Base-by-base conservation (phyloP, 2,888 invertebrate species). In the Calameuta idolon region DNA sequence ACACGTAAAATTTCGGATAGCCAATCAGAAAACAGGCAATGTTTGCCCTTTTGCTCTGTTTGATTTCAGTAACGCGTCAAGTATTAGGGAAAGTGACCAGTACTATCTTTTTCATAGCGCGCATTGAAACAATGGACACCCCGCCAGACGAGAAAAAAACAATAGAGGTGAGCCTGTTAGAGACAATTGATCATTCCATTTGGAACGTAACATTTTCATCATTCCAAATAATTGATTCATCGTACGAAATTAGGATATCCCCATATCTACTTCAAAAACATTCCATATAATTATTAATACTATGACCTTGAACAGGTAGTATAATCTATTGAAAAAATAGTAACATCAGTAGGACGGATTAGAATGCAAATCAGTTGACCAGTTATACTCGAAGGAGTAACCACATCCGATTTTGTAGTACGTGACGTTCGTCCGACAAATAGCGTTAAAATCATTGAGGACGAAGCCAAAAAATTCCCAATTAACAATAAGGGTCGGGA, bases 11-110 rank as follows among this genome's bases (percentile, higher is more conserved):
- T 34, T 31, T 71, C 31, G 31, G 71, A 11, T 71, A 71, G 71
- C 71, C 34, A 34, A 71, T 71, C 74, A 30, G 71, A 69, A 71
- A 77, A 75, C 37, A 69, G 34, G 78, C 34, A 75, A 78, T 78
- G 75, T 37, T 78, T 40, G 75, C 78, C 33, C 31, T 75, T 37
- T 34, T 78, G 31, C 31, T 76, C 11, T 75, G 71, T 73, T 69
- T 78, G 31, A 76, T 75, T 31, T 78, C 78, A 73, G 73, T 78
- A 71, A 68, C 76, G 73, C 78, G 78, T 40, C 69, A 78, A 73
- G 31, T 78, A 75, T 68, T 78, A 30, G 68, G 75, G 73, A 35
- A 69, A 33, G 23, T 78, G 55, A 75, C 71, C 34, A 71, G 71
- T 34, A 34, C 33, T 34, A 71, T 71, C 12, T 71, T 33, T 71